Evolutionary conservation across 2,797 vertebrate genomes (phyloP), one percentile per base, ranked within the genome.

Genomic region (Pempheris klunzingeri): DNA sequence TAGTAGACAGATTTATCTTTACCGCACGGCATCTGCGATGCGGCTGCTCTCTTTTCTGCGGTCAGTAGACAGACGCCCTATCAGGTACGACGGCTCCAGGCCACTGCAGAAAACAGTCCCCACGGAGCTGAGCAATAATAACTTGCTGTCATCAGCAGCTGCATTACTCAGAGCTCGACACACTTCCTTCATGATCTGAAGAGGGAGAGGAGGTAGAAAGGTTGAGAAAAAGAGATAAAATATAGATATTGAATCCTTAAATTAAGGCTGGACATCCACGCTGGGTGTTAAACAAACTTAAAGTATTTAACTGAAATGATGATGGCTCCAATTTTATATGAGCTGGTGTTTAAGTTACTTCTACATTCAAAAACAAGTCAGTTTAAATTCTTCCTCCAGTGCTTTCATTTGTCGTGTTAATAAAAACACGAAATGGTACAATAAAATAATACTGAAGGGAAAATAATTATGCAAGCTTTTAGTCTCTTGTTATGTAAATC

Each of bases 161-260:
- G 98, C 98, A 13, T 97, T 98, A 79, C 96, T 96, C 87, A 99
- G 95, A 5, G 98, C 98, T 72, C 97, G 94, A 86, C 96, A 97
- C 73, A 99, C 95, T 90, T 99, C 98, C 92, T 99, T 99, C 98
- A 99, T 99, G 88, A 99, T 98, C 98, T 99, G 92, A 36, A 58
- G 53, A 82, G 41, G 24, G 22, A 74, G 38, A 73, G 30, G 46
- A 39, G 20, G 24, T 30, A 55, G 15, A 69, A 38, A 41, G 13
- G n/a, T 20, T 57, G n/a, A 46, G 3, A 43, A 28, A 38, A 22
- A 50, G 41, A 53, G 20, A 43, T 73, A 12, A 69, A 63, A 63
- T 53, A 72, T 26, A 55, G 32, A 63, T 34, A 32, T 22, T 57
- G 15, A 64, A 18, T 72, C 20, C 18, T 54, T 22, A 49, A 34